Evolutionary conservation across 2,113 vertebrate genomes (phyloP).

Genomic region (Orientallactaga bullata): DNA sequence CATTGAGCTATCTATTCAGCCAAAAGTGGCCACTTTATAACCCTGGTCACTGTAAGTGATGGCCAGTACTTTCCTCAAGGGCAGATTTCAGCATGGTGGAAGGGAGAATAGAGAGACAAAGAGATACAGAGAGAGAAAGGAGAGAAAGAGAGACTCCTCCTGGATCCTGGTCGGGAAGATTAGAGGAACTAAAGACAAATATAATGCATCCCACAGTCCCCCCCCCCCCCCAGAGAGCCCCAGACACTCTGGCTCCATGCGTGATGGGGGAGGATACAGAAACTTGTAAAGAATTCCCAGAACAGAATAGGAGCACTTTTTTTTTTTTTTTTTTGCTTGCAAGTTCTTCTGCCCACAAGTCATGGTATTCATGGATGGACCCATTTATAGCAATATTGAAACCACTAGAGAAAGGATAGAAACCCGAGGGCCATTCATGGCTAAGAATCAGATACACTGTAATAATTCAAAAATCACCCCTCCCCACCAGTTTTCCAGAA

Average conservation of each 20-base stretch:
- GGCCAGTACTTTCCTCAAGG: not conserved
- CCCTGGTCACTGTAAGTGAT: not conserved
- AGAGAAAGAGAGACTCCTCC: not conserved
- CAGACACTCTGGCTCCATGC: not conserved
- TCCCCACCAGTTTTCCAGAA: not conserved
- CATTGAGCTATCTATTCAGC: too few relatives aligned
- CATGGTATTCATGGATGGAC: not conserved
- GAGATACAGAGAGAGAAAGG: too few relatives aligned
- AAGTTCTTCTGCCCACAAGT: constrained; percentile 59
- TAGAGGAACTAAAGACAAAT: not conserved
- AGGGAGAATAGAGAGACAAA: too few relatives aligned
- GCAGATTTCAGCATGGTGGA: not conserved
- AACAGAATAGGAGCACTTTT: constrained; percentile 18
- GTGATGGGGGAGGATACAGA: not conserved
- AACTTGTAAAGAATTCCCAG: constrained; percentile 58
- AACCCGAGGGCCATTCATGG: not conserved
- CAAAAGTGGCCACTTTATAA: not conserved
- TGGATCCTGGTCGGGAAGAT: not conserved
- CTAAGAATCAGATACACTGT: constrained; percentile 26
- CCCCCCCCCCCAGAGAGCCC: constrained; percentile 16
- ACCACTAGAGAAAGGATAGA: not conserved
- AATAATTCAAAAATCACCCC: constrained; percentile 14
- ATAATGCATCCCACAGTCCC: not conserved
- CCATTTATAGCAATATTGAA: constrained; percentile 54
- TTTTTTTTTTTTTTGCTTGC: constrained; percentile 37